Evolutionary conservation across 2,113 vertebrate genomes (phyloP), one percentile per base, ranked within the genome.

Genomic region (Dolichallabes microphthalmus): DNA sequence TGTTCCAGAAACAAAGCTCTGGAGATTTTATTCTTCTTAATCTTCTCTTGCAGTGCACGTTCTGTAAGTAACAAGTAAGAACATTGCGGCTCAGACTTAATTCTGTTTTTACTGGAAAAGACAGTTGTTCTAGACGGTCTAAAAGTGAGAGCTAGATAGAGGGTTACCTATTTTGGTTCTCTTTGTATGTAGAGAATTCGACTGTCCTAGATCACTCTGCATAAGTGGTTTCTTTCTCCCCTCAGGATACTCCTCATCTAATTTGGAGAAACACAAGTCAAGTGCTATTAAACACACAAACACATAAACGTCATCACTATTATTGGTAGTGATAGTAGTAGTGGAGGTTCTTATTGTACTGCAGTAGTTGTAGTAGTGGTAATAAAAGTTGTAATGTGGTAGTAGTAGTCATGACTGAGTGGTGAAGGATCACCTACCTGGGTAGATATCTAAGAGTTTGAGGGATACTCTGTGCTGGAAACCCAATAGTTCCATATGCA

Each of bases 1-100:
- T 98, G 96, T 88, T 95, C 95, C 90, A 98, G 93, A 88, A 95
- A 97, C 73, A 96, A 89, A 63, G 96, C 96, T 94, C 92, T 97
- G 88, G 95, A 97, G 52, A 97, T 87, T 64, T 95, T 96, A 91
- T 97, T 99, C 91, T 94, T 97, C 88, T 94, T 96, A 63, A 98
- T 95, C 91, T 94, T 94, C 88, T 93, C 93, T 90, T 96, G 91
- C 84, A 98, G 85, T 74, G 89, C 80, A 86, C 85, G 86, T 88
- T 98, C 97, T 95, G 90, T 61, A 90, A 86, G 22, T 75, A 80
- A 55, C 20, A 68, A 35, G 52, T 25, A 52, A 53, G 32, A 0
- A n/a, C 20, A 80, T 30, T 20, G 7, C 30, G 19, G 30, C n/a
- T 87, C 17, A 86, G 55, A 45, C n/a, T 63, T 32, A 12, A 25